These are phyloP conservation scores for Vollenhovia emeryi DNA, from an alignment of 1,140 invertebrate genomes.

Conservation along the genomic window DNA sequence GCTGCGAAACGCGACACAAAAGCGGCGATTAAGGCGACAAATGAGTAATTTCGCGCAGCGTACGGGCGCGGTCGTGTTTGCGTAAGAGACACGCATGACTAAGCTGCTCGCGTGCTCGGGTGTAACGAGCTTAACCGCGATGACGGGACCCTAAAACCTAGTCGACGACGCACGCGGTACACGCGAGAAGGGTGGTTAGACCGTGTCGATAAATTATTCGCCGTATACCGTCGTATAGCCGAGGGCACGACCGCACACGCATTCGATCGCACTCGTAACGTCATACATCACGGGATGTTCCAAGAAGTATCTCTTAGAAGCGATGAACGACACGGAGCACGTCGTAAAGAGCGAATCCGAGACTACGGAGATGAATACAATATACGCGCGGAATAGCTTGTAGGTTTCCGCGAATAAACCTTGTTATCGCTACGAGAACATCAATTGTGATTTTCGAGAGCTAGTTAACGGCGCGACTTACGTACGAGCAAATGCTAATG, in stretches of 20 bases:
- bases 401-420: neutral
- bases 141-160: conserved; percentile 48
- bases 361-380: neutral
- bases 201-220: conserved; percentile 54
- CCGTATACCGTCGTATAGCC: neutral
- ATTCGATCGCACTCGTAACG: neutral
- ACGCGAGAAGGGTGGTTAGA: conserved; percentile 38
- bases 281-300: neutral
- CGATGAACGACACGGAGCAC: neutral
- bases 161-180: conserved; percentile 16
- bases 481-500: neutral
- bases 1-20: conserved; percentile 49
- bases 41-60: conserved; percentile 57
- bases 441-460: neutral
- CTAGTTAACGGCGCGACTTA: neutral
- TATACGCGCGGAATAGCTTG: neutral
- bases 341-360: neutral
- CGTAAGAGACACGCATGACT: conserved; percentile 58
- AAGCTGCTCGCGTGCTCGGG: conserved; percentile 44
- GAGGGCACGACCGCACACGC: conserved; percentile 13
- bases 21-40: conserved; percentile 59
- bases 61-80: conserved; percentile 49
- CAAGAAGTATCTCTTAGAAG: neutral
- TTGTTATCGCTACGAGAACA: neutral
- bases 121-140: conserved; percentile 54